Conservation (phyloP, 2,113 vertebrate species). For the Megaceryle torquata region DNA sequence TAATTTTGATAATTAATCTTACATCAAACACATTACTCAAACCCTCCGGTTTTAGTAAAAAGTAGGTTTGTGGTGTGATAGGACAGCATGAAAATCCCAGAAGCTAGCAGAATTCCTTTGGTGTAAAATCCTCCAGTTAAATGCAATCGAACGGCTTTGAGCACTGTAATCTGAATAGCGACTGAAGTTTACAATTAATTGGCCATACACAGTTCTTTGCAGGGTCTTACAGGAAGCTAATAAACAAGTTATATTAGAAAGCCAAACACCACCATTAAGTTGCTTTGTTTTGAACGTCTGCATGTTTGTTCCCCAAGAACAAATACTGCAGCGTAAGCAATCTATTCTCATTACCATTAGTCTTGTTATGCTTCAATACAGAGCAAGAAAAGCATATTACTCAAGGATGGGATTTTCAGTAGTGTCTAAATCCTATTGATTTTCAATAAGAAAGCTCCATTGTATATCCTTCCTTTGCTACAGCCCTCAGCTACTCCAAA, state of each 20-base stretch:
- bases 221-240: not conserved
- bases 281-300: not conserved
- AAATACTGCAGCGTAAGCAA: rapidly evolving
- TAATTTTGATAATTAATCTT: not conserved
- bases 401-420: not conserved
- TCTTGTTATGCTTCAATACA: not conserved
- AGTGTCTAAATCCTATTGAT: not conserved
- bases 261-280: not conserved
- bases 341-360: not conserved
- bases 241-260: not conserved
- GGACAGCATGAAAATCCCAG: not conserved
- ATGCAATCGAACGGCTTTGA: not conserved
- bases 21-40: not conserved
- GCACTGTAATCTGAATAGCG: not conserved
- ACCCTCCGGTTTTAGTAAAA: not conserved
- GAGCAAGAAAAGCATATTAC: not conserved
- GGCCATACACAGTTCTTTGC: not conserved
- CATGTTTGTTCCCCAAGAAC: not conserved
- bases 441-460: not conserved
- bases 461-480: not conserved
- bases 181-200: not conserved
- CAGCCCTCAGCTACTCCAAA: not conserved
- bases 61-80: not conserved
- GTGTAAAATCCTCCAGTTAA: not conserved
- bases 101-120: not conserved